A percentile compares a stretch with the other conserved stretches of the same genome.
Conservation (phyloP, 2,888 invertebrate genomes). For the Fragum whitleyi region DNA sequence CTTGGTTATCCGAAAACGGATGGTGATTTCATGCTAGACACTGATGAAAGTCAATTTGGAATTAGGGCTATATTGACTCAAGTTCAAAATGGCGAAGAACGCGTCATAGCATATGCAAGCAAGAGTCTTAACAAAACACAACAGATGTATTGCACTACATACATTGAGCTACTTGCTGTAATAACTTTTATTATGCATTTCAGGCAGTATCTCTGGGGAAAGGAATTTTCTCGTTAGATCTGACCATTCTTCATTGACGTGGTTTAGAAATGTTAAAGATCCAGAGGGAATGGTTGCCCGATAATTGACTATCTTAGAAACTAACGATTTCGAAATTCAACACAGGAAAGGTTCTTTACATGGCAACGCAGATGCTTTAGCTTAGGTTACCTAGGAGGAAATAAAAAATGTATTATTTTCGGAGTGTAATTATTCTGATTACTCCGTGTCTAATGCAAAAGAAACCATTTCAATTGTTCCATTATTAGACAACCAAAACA, state of each 20-base stretch:
- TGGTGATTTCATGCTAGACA: constrained; percentile 60
- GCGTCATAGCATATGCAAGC: constrained; percentile 63
- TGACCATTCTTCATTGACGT: constrained; percentile 70
- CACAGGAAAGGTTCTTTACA: constrained; percentile 39
- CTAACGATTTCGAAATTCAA: constrained; percentile 35
- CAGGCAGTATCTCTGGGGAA: constrained; percentile 64
- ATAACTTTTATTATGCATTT: constrained; percentile 65
- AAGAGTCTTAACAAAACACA: constrained; percentile 56
- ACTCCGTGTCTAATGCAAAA: neutral
- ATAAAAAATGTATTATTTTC: too few species aligned
- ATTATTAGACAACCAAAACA: constrained; percentile 21
- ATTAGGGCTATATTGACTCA: constrained; percentile 68
- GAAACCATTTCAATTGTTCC: neutral
- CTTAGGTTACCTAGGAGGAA: constrained; percentile 19
- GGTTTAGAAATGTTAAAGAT: too few species aligned
- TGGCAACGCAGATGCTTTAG: constrained; percentile 36
- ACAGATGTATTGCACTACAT: constrained; percentile 59
- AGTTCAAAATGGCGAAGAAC: constrained; percentile 60
- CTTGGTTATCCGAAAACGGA: constrained; percentile 48
- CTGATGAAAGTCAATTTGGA: constrained; percentile 64
- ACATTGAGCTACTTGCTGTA: constrained; percentile 59
- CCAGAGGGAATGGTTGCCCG: constrained; percentile 44
- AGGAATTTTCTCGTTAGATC: constrained; percentile 60
- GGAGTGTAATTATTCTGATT: constrained; percentile 34
- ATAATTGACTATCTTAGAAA: constrained; percentile 40